These are phyloP conservation scores for Augochlora pura DNA, from an alignment of 1,140 invertebrate species.

Conservation along the genomic window DNA sequence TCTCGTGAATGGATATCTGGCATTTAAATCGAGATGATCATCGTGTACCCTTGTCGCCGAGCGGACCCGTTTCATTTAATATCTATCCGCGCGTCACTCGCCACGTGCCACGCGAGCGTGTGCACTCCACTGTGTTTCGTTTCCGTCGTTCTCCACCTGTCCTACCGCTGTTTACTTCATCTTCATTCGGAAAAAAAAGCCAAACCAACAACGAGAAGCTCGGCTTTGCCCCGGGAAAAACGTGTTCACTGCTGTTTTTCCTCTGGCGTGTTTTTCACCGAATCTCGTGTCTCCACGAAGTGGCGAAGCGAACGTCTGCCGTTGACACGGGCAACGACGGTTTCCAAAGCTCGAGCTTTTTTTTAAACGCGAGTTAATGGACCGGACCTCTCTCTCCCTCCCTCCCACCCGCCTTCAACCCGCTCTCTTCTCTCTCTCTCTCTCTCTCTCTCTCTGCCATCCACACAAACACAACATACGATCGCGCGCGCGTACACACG, in stretches of 20 bases:
- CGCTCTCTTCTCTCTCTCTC: not conserved
- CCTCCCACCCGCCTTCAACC: too few species aligned
- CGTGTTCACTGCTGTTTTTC: not conserved
- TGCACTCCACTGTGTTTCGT: not conserved
- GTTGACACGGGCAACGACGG: not conserved
- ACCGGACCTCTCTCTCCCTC: not conserved
- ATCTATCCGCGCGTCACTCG: not conserved
- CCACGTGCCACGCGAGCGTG: constrained; percentile 28
- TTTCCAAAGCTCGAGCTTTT: not conserved
- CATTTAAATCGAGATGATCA: constrained; percentile 39
- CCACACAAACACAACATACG: too few species aligned
- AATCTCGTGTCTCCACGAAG: not conserved
- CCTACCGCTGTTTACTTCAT: too few species aligned
- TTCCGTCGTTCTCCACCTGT: not conserved
- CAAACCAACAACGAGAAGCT: too few species aligned
- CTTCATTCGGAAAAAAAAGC: too few species aligned
- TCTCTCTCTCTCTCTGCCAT: too few species aligned
- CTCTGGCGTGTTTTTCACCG: not conserved
- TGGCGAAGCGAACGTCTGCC: not conserved
- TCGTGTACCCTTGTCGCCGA: constrained; percentile 31
- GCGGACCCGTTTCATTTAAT: constrained; percentile 23
- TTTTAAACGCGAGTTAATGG: constrained; percentile 9
- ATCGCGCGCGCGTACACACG: too few species aligned
- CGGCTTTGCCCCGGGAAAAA: not conserved
- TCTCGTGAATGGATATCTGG: constrained; percentile 30